Percentiles rank a stretch among this genome's conserved stretches.
Evolutionary conservation across 2,113 vertebrate species (phyloP).

Genomic region (Coracopsis vasa): DNA sequence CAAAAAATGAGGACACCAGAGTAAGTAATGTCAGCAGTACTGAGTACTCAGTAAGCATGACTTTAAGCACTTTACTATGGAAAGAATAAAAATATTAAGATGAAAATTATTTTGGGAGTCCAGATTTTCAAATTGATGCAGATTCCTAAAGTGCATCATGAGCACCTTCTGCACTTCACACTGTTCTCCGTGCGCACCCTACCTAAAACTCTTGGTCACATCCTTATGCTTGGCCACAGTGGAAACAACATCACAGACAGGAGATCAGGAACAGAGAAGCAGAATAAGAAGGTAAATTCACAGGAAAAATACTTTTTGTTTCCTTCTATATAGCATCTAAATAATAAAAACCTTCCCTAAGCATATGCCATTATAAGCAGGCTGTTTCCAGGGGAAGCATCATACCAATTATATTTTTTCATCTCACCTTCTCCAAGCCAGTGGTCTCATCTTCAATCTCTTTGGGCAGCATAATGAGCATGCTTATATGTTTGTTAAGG

Average conservation of each 20-base stretch:
- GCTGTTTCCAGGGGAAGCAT: not conserved
- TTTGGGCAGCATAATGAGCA: slow-evolving; percentile 89
- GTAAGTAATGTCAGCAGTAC: not conserved
- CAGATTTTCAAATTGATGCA: not conserved
- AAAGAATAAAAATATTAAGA: not conserved
- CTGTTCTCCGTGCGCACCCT: not conserved
- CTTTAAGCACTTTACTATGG: not conserved
- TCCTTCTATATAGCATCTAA: not conserved
- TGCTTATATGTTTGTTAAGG: slow-evolving; percentile 87
- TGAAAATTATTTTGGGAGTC: not conserved
- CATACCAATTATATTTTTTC: not conserved
- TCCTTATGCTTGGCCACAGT: not conserved
- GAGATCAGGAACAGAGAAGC: not conserved
- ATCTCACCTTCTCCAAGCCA: slow-evolving; percentile 87
- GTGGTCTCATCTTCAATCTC: slow-evolving; percentile 80
- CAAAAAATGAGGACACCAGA: not conserved
- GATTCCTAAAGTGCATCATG: not conserved
- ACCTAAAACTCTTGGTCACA: not conserved
- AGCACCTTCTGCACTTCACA: not conserved
- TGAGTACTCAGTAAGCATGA: not conserved
- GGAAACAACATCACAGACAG: not conserved
- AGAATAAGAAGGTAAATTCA: not conserved
- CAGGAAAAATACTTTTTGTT: not conserved
- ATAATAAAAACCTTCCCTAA: not conserved
- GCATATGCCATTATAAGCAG: not conserved